phyloP scores from a whole-genome alignment of 2,797 vertebrate genomes.

The Amblyraja radiata region DNA sequence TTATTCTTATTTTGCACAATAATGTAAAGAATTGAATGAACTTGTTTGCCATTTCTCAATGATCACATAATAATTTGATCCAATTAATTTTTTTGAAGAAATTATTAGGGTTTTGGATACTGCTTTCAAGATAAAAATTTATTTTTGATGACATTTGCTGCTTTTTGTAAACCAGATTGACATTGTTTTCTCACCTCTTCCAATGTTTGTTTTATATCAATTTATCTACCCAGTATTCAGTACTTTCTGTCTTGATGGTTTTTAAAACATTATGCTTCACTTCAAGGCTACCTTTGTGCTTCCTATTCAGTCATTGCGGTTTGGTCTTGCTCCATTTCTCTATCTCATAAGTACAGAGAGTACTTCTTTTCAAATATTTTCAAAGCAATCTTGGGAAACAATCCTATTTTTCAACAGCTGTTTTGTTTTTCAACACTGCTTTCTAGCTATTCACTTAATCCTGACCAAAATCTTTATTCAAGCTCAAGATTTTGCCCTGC shows the following conservation, averaged over 20 bases:
- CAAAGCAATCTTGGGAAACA: background rate
- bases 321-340: background rate
- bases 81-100: background rate
- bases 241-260: background rate
- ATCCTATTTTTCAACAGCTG: background rate
- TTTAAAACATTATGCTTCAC: slow-evolving; percentile 18
- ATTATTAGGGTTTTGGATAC: background rate
- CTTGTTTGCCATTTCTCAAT: background rate
- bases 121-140: background rate
- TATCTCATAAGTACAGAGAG: background rate
- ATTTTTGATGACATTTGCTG: background rate
- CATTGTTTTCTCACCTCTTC: background rate
- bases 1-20: background rate
- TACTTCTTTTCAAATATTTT: background rate
- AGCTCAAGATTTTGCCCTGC: background rate
- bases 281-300: background rate
- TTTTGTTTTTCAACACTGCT: background rate
- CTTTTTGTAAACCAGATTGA: background rate
- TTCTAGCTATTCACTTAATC: background rate
- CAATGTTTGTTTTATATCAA: background rate
- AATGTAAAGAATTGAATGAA: background rate
- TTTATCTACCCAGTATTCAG: background rate
- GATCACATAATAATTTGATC: background rate
- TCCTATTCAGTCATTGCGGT: background rate
- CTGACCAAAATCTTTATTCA: too few species aligned